Evolutionary conservation across 2,888 invertebrate genomes (phyloP).

Genomic region (Allacma fusca): DNA sequence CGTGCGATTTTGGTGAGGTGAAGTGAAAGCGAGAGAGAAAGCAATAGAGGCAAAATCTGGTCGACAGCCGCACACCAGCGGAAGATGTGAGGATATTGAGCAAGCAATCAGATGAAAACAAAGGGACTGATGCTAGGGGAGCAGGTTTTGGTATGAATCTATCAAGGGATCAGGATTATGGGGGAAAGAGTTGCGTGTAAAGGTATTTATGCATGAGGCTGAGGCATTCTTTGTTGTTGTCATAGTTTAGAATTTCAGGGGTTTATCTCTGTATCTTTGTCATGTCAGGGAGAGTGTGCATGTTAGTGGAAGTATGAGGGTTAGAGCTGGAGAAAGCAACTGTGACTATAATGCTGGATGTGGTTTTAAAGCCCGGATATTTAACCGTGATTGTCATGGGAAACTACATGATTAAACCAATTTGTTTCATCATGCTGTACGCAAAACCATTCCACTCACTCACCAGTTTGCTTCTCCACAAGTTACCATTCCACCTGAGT

Average conservation of each 20-base stretch:
- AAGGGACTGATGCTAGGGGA: too few relatives aligned
- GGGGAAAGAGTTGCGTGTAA: background rate
- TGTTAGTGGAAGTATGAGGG: background rate
- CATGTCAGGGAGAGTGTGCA: constrained; percentile 3
- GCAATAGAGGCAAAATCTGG: too few relatives aligned
- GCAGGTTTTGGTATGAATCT: background rate
- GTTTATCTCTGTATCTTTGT: background rate
- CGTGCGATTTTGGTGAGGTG: too few relatives aligned
- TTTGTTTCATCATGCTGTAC: constrained; percentile 45
- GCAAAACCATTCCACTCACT: constrained; percentile 28
- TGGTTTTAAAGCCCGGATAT: constrained; percentile 48
- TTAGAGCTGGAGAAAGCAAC: background rate
- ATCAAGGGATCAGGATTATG: background rate
- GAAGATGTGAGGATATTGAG: too few relatives aligned
- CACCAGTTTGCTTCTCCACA: constrained; percentile 6
- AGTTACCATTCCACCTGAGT: constrained; percentile 40
- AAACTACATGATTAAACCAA: constrained; percentile 50
- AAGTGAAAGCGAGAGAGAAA: too few relatives aligned
- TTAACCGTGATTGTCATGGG: constrained; percentile 49
- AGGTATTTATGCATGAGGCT: too few relatives aligned
- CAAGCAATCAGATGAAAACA: too few relatives aligned
- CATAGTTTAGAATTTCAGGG: too few relatives aligned
- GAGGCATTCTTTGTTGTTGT: too few relatives aligned
- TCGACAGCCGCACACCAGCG: too few relatives aligned
- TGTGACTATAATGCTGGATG: constrained; percentile 19